Percentiles rank a stretch among this genome's conserved stretches.
phyloP scores from a whole-genome alignment of 1,140 invertebrate genomes.

The Trichonephila clavata region DNA sequence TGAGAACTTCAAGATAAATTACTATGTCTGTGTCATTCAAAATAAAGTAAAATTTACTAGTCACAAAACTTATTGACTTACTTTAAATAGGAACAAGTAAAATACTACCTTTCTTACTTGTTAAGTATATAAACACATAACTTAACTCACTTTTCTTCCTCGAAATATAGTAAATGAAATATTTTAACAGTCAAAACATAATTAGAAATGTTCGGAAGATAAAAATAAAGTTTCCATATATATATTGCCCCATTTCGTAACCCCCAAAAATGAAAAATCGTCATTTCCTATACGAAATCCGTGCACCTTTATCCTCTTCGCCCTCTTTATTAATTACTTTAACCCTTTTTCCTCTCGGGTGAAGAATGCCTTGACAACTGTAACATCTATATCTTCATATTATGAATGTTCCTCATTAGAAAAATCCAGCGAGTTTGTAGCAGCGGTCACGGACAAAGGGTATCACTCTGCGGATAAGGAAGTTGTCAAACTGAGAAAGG shows the following conservation, averaged over 20 bases:
- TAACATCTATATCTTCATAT: neutral
- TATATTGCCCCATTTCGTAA: neutral
- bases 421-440: neutral
- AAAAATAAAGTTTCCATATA: neutral
- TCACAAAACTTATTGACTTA: too few species aligned
- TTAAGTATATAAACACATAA: too few species aligned
- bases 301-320: neutral
- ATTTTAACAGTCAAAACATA: too few species aligned
- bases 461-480: neutral
- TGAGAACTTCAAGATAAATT: too few species aligned
- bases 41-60: too few species aligned
- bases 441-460: neutral
- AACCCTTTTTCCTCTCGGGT: neutral
- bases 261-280: neutral
- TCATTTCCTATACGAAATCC: neutral
- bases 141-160: too few species aligned
- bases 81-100: too few species aligned
- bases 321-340: neutral
- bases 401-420: neutral
- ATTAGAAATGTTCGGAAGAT: too few species aligned
- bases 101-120: too few species aligned
- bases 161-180: too few species aligned
- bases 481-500: neutral
- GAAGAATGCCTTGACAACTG: slow-evolving; percentile 16
- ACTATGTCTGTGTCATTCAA: too few species aligned